Base-by-base conservation (phyloP, 2,888 invertebrate genomes). In the Lepeophtheirus nordmannii region DNA sequence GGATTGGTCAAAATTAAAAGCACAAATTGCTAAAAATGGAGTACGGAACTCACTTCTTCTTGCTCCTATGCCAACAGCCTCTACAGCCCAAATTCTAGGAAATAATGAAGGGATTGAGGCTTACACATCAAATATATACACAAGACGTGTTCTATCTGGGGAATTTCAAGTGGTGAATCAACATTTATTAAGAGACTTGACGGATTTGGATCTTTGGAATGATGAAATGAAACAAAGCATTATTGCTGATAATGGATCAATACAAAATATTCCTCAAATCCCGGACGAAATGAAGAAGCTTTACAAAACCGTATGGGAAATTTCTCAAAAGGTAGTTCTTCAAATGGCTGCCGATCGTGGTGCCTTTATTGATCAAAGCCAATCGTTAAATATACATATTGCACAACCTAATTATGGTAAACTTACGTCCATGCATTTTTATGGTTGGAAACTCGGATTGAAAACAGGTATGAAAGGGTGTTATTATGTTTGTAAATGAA, bases 41-140 rank as follows among this genome's bases (percentile, higher is more conserved):
- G 79, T 97, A 0, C 80, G 97, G 67, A 98, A 98, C 78, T 94
- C 94, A 1, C 79, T 96, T 38, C 78, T 98, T 22, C 71, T 97
- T 69, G 96, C 97, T 0, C 96, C 96, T 0, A 98, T 98, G 97
- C 97, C 97, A 0, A 98, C 97, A 8, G 96, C 97, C 10, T 94
- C 96, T 1, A 98, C 97, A 0, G 97, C 98, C 2, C 97, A 98
- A 78, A 99, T 99, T 73, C 82, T 98, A 58, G 98, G 98, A 20
- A 99, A 98, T 75, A 98, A 97, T 75, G 97, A 98, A 76, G 90
- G 94, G 0, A 87, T 96, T 73, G 98, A 98, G 76, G 91, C 98
- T 0, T 98, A 96, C 76, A 97, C 96, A 0, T 93, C 90, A 41
- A 98, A 98, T 74, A 90, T 98, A 71, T 98, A 97, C 76, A 85